Evolutionary conservation across 2,888 invertebrate species (phyloP), one percentile per base, ranked within the genome.

Genomic region (Formica aserva): DNA sequence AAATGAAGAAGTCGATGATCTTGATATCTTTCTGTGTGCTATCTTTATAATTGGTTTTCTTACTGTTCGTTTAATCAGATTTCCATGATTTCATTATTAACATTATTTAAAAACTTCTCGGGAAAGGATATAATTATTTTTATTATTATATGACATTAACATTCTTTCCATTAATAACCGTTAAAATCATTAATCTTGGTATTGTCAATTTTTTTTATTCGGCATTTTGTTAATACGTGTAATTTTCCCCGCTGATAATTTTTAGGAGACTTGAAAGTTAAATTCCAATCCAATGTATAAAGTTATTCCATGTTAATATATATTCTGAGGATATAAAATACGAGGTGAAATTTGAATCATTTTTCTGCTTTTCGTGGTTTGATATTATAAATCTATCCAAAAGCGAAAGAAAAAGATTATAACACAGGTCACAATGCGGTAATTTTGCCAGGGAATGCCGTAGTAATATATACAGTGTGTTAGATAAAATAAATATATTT

Each of bases 1-100:
- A 41, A 55, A 29, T 22, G 32, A 32, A 35, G 63, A 18, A 45
- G 57, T 13, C 52, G n/a, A 52, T 76, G 35, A 2, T 76, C 52
- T 55, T 66, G 38, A 41, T 66, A 41, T 35, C 55, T 57, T 22
- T 67, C 29, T 55, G 66, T n/a, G 55, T n/a, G 75, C 11, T 22
- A 15, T 52, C 52, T 55, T 55, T 5, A 13, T n/a, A 55, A 55
- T 66, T 55, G 38, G 55, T 66, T 66, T 29, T 11, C 52, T 6
- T 2, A 35, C 18, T 3, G 22, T 48, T 35, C 35, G 52, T 15
- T 55, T 13, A n/a, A 66, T 26, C 35, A 9, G 38, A 65, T 65
- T 52, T 52, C 26, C 35, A 6, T 18, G 52, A 76, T 35, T 48
- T 29, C 26, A 26, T 52, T 35, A 65, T 65, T 38, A 26, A 5